Conservation (phyloP, 2,888 invertebrate species). For the Acheta domesticus region DNA sequence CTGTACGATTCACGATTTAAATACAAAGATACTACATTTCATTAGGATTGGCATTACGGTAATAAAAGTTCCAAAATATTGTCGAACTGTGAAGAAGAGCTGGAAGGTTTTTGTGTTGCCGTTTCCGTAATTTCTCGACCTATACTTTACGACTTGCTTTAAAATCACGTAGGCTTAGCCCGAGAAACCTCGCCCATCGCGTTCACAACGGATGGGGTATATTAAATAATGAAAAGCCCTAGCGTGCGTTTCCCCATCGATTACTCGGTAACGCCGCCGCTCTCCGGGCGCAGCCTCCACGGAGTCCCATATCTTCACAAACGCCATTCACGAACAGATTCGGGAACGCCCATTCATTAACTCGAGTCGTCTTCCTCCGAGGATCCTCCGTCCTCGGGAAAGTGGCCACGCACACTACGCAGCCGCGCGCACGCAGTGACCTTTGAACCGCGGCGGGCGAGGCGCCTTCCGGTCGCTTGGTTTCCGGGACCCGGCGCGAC, state of each 20-base stretch:
- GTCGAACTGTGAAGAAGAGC: no score
- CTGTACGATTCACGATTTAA: no score
- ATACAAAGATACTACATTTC: no score
- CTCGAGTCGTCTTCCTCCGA: neutral
- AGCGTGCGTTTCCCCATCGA: neutral
- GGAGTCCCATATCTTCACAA: no score
- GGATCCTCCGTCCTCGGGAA: neutral
- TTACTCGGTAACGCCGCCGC: neutral
- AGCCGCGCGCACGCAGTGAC: neutral
- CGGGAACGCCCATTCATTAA: constrained; percentile 18
- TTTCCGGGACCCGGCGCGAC: neutral
- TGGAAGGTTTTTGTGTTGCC: no score
- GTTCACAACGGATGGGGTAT: neutral
- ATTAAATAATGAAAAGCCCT: constrained; percentile 1
- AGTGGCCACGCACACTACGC: neutral
- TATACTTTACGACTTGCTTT: no score
- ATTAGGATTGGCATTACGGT: no score
- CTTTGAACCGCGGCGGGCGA: neutral
- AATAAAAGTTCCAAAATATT: no score
- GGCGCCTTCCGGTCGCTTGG: neutral
- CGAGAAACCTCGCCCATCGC: neutral
- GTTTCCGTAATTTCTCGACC: no score
- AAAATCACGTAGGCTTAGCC: no score
- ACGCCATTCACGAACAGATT: no score
- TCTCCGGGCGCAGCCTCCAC: neutral